Percentiles rank a stretch among this genome's conserved stretches.
These are phyloP conservation scores for Hippocampus abdominalis DNA, from an alignment of 2,113 vertebrate genomes.

Conservation along the genomic window DNA sequence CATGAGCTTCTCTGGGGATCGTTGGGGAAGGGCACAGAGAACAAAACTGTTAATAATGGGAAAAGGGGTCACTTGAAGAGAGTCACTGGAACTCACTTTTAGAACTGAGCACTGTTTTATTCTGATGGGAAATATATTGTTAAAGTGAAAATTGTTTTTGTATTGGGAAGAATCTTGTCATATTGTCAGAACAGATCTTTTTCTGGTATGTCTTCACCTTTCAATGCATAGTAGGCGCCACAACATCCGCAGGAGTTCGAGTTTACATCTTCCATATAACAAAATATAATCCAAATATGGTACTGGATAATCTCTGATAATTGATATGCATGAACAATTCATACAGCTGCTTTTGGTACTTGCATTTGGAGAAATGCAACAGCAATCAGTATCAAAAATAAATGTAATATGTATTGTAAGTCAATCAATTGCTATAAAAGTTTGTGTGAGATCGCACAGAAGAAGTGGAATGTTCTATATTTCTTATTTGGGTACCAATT, in stretches of 20 bases:
- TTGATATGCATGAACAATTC: neutral
- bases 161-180: neutral
- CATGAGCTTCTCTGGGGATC: neutral
- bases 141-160: neutral
- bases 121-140: neutral
- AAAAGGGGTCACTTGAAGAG: neutral
- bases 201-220: slow-evolving; percentile 61
- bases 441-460: neutral
- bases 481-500: no score
- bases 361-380: neutral
- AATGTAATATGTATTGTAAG: neutral
- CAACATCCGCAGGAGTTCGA: neutral
- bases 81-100: neutral
- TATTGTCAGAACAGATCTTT: slow-evolving; percentile 50
- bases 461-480: no score
- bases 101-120: neutral
- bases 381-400: neutral
- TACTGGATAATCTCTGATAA: neutral
- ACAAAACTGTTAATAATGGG: neutral
- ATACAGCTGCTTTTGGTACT: neutral
- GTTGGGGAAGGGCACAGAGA: neutral
- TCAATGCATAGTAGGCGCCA: neutral
- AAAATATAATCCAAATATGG: neutral
- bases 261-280: neutral
- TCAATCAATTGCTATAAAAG: neutral